Evolutionary conservation across 2,888 invertebrate genomes (phyloP).

Genomic region (Rhamnusium bicolor): DNA sequence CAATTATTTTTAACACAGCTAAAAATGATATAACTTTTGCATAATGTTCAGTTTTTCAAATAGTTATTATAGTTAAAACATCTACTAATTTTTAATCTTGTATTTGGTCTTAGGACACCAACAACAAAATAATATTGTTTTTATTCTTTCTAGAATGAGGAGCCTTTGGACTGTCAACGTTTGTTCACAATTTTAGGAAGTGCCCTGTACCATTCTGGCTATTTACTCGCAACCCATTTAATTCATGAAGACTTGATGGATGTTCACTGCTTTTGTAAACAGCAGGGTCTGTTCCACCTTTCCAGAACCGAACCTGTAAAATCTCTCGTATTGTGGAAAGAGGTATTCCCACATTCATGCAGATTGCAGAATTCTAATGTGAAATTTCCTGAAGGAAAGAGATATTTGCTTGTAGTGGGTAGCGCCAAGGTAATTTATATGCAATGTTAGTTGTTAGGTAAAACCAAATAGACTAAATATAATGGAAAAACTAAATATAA

Average conservation of each 20-base stretch:
- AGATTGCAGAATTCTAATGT: constrained; percentile 56
- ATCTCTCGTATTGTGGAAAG: constrained; percentile 84
- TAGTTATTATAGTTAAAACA: no score
- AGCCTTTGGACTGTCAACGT: constrained; percentile 82
- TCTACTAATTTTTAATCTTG: no score
- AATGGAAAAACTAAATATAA: no score
- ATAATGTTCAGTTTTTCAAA: no score
- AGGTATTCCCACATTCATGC: constrained; percentile 78
- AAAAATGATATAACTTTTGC: no score
- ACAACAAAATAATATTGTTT: no score
- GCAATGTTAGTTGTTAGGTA: no score
- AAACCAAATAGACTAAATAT: no score
- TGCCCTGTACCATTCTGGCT: constrained; percentile 76
- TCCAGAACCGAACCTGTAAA: constrained; percentile 79
- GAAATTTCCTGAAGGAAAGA: constrained; percentile 77
- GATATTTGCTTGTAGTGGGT: constrained; percentile 84
- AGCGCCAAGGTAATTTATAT: constrained; percentile 73
- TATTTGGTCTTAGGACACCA: no score
- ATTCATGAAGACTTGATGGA: constrained; percentile 82
- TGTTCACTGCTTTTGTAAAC: constrained; percentile 82
- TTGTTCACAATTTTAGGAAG: constrained; percentile 75
- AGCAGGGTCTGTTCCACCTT: constrained; percentile 83
- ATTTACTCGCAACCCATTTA: constrained; percentile 85
- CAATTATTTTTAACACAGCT: neutral
- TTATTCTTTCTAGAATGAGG: constrained; percentile 77